Conservation (phyloP, 2,113 vertebrate genomes). For the Scophthalmus maximus region DNA sequence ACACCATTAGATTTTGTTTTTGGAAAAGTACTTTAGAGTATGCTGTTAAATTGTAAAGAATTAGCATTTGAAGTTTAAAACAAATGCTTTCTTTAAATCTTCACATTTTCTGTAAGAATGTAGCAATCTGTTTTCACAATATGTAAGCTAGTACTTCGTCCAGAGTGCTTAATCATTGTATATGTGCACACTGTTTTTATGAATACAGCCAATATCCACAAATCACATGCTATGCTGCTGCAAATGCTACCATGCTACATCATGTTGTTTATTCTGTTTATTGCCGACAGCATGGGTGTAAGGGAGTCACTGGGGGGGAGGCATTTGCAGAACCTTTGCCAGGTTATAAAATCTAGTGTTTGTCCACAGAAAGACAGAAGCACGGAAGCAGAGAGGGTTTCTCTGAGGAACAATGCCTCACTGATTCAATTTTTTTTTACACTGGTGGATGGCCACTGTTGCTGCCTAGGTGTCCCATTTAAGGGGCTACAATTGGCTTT, state of each 20-base stretch:
- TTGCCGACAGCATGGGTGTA: slow-evolving; percentile 56
- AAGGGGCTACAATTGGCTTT: slow-evolving; percentile 41
- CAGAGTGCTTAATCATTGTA: neutral
- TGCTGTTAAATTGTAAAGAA: too few species aligned
- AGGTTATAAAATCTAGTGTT: slow-evolving; percentile 64
- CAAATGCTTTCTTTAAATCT: neutral
- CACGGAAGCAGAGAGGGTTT: slow-evolving; percentile 45
- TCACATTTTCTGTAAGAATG: neutral
- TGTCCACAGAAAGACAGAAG: slow-evolving; percentile 57
- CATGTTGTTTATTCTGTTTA: slow-evolving; percentile 60
- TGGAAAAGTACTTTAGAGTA: neutral
- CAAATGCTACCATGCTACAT: slow-evolving; percentile 27
- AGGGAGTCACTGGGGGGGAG: slow-evolving; percentile 61
- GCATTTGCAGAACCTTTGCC: slow-evolving; percentile 62
- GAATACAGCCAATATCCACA: slow-evolving; percentile 25
- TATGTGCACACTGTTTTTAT: slow-evolving; percentile 14
- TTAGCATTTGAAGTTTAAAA: neutral
- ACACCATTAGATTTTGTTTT: neutral
- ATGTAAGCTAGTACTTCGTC: neutral
- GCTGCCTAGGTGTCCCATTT: slow-evolving; percentile 46
- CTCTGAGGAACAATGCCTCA: slow-evolving; percentile 55
- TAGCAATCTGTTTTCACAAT: neutral
- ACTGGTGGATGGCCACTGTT: slow-evolving; percentile 43
- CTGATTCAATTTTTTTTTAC: slow-evolving; percentile 57
- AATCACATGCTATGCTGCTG: slow-evolving; percentile 15